A percentile compares a stretch with the other conserved stretches of the same genome.
Evolutionary conservation across 2,113 vertebrate genomes (phyloP).

Genomic region (Axis porcinus): DNA sequence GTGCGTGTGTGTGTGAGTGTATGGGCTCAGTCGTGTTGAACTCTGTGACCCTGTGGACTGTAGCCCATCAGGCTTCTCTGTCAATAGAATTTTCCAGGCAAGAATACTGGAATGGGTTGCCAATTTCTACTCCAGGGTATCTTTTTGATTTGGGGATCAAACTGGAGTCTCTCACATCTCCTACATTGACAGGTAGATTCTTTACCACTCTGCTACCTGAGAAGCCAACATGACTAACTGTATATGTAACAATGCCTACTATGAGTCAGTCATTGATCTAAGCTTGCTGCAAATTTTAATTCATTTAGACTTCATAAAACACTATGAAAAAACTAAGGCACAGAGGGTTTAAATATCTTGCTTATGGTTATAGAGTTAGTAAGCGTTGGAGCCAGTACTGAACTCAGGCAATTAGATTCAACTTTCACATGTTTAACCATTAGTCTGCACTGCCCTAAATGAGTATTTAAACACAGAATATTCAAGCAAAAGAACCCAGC

Average conservation of each 20-base stretch:
- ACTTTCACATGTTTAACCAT: neutral
- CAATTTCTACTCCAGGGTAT: neutral
- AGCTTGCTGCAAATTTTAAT: neutral
- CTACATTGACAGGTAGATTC: neutral
- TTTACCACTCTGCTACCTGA: neutral
- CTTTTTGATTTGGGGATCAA: neutral
- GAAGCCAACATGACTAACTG: neutral
- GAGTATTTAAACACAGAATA: neutral
- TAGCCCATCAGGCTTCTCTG: neutral
- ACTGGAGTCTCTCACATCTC: neutral
- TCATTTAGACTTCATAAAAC: neutral
- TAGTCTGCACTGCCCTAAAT: fast-evolving
- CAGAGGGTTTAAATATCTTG: neutral
- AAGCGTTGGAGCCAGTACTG: neutral
- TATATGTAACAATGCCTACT: neutral
- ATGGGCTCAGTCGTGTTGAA: neutral
- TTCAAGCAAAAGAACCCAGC: neutral
- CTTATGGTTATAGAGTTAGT: neutral
- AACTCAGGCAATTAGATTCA: neutral
- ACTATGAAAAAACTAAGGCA: neutral
- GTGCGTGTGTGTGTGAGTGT: neutral
- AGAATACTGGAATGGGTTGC: neutral
- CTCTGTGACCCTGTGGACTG: neutral
- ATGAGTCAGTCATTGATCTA: neutral
- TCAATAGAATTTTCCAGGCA: neutral